These are phyloP conservation scores for Pseudomugil gertrudae DNA, from an alignment of 2,797 vertebrate species.

Conservation along the genomic window DNA sequence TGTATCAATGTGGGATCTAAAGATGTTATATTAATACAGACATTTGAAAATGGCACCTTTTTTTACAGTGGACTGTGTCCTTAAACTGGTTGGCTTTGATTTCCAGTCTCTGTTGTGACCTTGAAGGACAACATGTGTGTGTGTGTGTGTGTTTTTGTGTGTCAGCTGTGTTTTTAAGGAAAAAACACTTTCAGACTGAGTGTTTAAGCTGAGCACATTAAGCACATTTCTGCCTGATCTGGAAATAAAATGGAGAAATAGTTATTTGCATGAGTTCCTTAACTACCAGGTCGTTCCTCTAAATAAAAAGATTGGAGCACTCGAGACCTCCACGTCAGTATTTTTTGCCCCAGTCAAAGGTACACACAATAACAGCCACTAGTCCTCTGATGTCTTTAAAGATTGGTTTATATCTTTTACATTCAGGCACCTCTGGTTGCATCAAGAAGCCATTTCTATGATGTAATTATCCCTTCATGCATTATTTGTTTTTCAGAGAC, in stretches of 20 bases:
- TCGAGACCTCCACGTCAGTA: slow-evolving; percentile 6
- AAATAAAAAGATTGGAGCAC: neutral
- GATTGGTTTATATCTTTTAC: neutral
- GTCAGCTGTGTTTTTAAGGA: neutral
- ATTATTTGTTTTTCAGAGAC: neutral
- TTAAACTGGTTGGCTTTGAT: slow-evolving; percentile 35
- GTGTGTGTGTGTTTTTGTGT: neutral
- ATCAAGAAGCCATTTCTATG: neutral
- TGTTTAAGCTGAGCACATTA: too few relatives aligned
- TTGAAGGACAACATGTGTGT: slow-evolving; percentile 13
- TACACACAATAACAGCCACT: neutral
- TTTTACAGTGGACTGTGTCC: neutral
- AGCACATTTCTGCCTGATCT: neutral
- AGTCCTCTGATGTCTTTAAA: neutral
- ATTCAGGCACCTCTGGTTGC: neutral
- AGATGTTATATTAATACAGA: slow-evolving; percentile 8
- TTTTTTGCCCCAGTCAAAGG: neutral
- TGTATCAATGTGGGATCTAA: neutral
- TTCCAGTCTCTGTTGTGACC: slow-evolving; percentile 44
- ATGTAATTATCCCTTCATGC: slow-evolving; percentile 2
- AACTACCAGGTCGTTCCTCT: neutral
- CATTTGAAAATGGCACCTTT: slow-evolving; percentile 23
- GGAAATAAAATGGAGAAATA: neutral
- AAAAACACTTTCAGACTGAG: neutral
- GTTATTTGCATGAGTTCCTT: neutral